phyloP scores from a whole-genome alignment of 2,113 vertebrate genomes.

The Plecotus auritus region DNA sequence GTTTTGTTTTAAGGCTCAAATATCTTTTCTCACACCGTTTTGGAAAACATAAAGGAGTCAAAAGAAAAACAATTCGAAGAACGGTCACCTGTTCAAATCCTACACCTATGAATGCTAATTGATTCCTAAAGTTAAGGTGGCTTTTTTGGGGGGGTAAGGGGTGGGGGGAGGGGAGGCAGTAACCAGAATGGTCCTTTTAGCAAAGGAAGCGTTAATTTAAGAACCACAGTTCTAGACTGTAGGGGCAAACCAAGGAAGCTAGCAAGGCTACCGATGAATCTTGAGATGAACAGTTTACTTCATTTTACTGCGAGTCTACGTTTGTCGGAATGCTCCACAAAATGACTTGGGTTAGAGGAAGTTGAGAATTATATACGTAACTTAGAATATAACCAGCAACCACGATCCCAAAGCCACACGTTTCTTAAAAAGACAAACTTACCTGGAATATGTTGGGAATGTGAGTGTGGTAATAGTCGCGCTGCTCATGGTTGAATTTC shows the following conservation, averaged over 20 bases:
- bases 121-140: not conserved
- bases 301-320: not conserved
- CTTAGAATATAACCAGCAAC: not conserved
- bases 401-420: not conserved
- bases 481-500: slow-evolving; percentile 97
- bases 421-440: not conserved
- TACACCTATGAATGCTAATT: not conserved
- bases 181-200: not conserved
- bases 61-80: not conserved
- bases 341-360: not conserved
- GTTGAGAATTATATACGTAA: not conserved
- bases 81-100: not conserved
- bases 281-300: not conserved
- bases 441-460: slow-evolving; percentile 97
- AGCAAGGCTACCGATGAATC: not conserved
- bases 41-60: not conserved
- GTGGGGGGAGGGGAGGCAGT: rapidly evolving
- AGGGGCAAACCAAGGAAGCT: not conserved
- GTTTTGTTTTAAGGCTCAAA: too few species aligned
- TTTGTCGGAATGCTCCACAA: not conserved
- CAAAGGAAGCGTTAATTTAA: not conserved
- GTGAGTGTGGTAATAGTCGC: slow-evolving; percentile 92
- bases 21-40: not conserved
- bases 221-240: not conserved
- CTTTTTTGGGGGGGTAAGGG: not conserved